phyloP scores from a whole-genome alignment of 2,888 invertebrate species.

The Phyto melanocephala region DNA sequence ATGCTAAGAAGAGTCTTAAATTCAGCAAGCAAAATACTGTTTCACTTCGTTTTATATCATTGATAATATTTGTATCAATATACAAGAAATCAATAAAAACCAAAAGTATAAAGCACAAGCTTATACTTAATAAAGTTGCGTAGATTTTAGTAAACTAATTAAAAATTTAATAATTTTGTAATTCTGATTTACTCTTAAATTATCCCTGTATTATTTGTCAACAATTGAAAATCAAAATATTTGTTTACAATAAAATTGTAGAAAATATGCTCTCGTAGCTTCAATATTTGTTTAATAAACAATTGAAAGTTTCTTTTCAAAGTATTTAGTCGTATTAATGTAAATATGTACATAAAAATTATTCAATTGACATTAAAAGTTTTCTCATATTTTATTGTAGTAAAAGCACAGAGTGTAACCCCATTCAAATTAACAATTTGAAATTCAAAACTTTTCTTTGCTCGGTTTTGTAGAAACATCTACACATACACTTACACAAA shows the following conservation, averaged over 20 bases:
- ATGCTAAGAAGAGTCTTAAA: no score
- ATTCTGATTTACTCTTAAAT: neutral
- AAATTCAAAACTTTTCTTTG: constrained; percentile 63
- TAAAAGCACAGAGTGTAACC: constrained; percentile 36
- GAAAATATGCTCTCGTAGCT: neutral
- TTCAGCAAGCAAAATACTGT: no score
- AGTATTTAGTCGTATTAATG: constrained; percentile 33
- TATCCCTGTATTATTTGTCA: neutral
- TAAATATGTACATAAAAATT: constrained; percentile 49
- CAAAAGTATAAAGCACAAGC: no score
- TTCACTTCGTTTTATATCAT: no score
- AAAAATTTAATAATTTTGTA: no score
- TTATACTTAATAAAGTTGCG: no score
- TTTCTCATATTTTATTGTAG: constrained; percentile 27
- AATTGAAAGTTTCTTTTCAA: constrained; percentile 13
- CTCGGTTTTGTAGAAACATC: constrained; percentile 6
- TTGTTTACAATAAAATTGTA: neutral
- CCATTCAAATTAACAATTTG: constrained; percentile 60
- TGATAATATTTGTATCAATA: no score
- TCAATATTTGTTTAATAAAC: constrained; percentile 20
- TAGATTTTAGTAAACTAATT: no score
- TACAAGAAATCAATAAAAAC: no score
- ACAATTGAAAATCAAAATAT: neutral
- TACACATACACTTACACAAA: neutral
- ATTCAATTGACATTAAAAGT: constrained; percentile 59